Conservation (phyloP, 1,140 invertebrate species). For the Agrypnia vestita region DNA sequence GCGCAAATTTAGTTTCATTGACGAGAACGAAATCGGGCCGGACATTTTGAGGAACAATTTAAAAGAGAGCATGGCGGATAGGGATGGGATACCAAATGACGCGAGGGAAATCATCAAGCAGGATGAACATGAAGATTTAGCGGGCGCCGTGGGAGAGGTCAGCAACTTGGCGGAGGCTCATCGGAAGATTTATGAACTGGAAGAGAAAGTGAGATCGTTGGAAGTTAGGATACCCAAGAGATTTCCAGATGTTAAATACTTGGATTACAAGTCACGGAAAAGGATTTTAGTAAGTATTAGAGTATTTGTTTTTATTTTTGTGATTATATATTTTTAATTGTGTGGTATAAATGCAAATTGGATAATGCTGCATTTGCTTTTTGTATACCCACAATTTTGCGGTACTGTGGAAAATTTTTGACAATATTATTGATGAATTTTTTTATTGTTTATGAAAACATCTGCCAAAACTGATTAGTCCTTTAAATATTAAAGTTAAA, state of each 20-base stretch:
- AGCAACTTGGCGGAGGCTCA: constrained; percentile 76
- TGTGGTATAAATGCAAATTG: too few relatives aligned
- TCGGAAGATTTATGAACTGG: constrained; percentile 78
- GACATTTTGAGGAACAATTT: constrained; percentile 42
- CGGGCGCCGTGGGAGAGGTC: constrained; percentile 66
- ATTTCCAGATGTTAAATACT: constrained; percentile 92
- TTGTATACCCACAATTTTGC: too few relatives aligned
- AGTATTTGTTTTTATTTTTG: background rate
- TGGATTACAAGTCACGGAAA: constrained; percentile 92
- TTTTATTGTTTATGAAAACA: too few relatives aligned
- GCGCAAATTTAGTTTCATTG: constrained; percentile 55
- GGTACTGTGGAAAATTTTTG: too few relatives aligned
- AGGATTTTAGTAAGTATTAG: constrained; percentile 84
- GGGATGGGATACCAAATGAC: constrained; percentile 55
- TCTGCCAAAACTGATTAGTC: too few relatives aligned
- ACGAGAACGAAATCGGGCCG: constrained; percentile 56
- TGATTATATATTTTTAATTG: too few relatives aligned
- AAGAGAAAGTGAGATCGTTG: constrained; percentile 80
- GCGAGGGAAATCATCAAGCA: constrained; percentile 54
- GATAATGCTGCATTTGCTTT: too few relatives aligned
- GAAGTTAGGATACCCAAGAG: constrained; percentile 85
- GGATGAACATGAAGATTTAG: constrained; percentile 39
- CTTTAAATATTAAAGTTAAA: too few relatives aligned
- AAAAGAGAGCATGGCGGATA: constrained; percentile 55
- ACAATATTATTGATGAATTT: background rate